Percentiles rank a stretch among this genome's conserved stretches.
Conservation (phyloP, 2,888 invertebrate species). For the Exephanes ischioxanthus region DNA sequence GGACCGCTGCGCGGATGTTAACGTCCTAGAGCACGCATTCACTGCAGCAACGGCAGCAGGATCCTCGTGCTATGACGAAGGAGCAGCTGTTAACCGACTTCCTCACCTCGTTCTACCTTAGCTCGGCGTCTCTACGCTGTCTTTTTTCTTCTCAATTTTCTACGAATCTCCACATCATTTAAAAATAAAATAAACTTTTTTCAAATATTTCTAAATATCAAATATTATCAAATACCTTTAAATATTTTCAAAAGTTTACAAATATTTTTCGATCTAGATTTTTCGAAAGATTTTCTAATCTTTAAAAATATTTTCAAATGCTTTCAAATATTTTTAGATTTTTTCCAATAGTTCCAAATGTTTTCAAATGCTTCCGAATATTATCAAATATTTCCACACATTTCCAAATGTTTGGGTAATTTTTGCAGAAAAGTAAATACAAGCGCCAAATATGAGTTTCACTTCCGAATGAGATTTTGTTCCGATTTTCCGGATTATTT, state of each 20-base stretch:
- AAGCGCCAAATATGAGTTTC: background rate
- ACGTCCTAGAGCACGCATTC: slow-evolving; percentile 51
- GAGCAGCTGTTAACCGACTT: slow-evolving; percentile 64
- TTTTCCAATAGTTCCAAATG: too few relatives aligned
- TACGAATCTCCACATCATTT: background rate
- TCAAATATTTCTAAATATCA: too few relatives aligned
- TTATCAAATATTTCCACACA: too few relatives aligned
- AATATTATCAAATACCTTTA: too few relatives aligned
- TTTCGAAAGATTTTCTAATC: too few relatives aligned
- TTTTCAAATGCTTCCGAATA: too few relatives aligned
- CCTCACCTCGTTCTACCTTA: slow-evolving; percentile 46
- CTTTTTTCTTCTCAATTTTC: background rate
- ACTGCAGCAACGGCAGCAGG: slow-evolving; percentile 32
- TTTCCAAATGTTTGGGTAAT: background rate
- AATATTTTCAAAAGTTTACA: too few relatives aligned
- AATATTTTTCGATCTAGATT: too few relatives aligned
- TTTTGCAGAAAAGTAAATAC: background rate
- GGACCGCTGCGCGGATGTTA: slow-evolving; percentile 42
- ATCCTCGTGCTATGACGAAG: slow-evolving; percentile 46
- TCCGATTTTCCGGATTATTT: background rate
- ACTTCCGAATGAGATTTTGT: background rate
- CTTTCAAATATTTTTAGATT: too few relatives aligned
- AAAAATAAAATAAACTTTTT: background rate
- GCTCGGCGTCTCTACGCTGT: background rate
- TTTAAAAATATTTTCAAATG: too few relatives aligned